Base-by-base conservation (phyloP, 2,113 vertebrate species). In the Zingel zingel region DNA sequence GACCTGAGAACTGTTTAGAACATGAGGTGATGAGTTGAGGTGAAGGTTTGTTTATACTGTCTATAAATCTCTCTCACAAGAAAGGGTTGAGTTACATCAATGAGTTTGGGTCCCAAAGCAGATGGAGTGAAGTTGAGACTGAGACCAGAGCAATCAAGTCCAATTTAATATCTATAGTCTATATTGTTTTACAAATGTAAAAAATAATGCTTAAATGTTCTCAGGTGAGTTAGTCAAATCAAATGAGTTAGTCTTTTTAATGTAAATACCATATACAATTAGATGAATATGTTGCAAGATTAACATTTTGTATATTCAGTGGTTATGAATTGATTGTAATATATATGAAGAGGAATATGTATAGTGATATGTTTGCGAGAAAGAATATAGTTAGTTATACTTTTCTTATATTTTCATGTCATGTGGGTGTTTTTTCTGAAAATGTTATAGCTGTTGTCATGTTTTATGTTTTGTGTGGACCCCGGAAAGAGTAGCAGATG, bases 11-110 rank as follows among this genome's bases (percentile, higher is more conserved):
- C n/a, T 59, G 54, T 82, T 77, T 54, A 12, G 53, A 36, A 1
- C n/a, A 25, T 45, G 72, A 81, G 70, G 76, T 65, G 81, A 53
- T 67, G 73, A 84, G 54, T 10, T 56, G 71, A 79, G 25, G 58
- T 56, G 47, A 83, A 3, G 14, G 53, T 67, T 84, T 83, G 54
- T 81, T 86, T 78, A 57, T 75, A 75, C 12, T 21, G 11, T 51
- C 15, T 59, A 69, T 73, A 69, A 85, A 85, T 80, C 45, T 80
- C 54, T 43, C 51, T 27, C 30, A 47, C 36, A 56, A 36, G 33
- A 23, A 23, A 36, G 23, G 47, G 39, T 43, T 25, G 7, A 64
- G 25, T 79, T 57, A 71, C 39, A 72, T 47, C 16, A 54, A 47
- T 57, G 45, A 36, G 45, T 57, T 63, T 64, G 58, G 4, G 14